Conservation (phyloP, 1,140 invertebrate species). For the Zeugodacus cucurbitae region DNA sequence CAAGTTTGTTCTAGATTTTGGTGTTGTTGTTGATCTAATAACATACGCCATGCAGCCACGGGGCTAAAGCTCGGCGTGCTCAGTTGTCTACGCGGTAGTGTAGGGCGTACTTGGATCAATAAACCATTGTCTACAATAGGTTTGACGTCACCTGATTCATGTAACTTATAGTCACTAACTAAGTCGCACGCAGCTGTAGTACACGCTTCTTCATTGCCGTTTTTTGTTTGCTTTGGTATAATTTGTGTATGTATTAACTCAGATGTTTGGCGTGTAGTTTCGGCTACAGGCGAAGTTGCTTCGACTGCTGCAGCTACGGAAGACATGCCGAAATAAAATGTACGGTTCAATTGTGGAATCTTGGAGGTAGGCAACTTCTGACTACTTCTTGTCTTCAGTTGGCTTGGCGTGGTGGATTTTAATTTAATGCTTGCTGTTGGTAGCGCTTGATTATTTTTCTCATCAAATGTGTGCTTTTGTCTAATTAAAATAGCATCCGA, state of each 20-base stretch:
- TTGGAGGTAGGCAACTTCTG: conserved; percentile 66
- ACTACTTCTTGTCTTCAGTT: not conserved
- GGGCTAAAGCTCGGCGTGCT: conserved; percentile 84
- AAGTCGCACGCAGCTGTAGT: conserved; percentile 55
- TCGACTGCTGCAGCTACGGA: not conserved
- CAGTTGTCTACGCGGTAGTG: conserved; percentile 79
- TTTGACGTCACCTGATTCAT: conserved; percentile 37
- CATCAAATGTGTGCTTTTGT: not conserved
- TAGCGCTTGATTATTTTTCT: not conserved
- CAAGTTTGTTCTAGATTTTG: not conserved
- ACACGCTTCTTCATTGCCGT: not conserved
- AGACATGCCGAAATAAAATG: conserved; percentile 84
- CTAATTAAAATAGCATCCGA: conserved; percentile 49
- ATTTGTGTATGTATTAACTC: not conserved
- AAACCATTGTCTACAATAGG: conserved; percentile 69
- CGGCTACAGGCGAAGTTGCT: not conserved
- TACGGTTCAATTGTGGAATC: conserved; percentile 69
- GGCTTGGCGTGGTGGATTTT: not conserved
- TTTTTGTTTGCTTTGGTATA: not conserved
- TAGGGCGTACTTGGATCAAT: conserved; percentile 78
- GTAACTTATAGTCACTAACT: conserved; percentile 41
- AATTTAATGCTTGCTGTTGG: not conserved
- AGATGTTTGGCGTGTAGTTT: not conserved
- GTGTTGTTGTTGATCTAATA: conserved; percentile 63
- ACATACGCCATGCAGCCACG: conserved; percentile 81